Percentiles rank a stretch among this genome's conserved stretches.
Evolutionary conservation across 1,140 invertebrate species (phyloP).

Genomic region (Heliconius himera): DNA sequence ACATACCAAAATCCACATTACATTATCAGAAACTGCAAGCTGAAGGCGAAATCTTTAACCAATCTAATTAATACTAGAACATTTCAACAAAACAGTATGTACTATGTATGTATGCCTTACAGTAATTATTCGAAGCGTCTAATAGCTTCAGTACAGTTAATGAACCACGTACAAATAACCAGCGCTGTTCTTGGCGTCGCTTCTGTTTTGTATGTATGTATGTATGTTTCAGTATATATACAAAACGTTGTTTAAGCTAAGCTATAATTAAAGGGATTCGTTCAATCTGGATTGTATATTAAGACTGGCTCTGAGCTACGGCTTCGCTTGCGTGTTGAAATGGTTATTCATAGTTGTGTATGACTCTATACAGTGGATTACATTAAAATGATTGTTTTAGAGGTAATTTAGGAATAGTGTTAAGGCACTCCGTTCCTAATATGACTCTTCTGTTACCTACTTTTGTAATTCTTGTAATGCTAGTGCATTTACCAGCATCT

Average conservation of each 20-base stretch:
- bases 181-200: slow-evolving; percentile 1
- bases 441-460: too few relatives aligned
- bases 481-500: too few relatives aligned
- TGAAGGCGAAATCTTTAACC: slow-evolving; percentile 4
- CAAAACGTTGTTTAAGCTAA: neutral
- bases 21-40: neutral
- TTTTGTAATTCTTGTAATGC: too few relatives aligned
- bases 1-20: neutral
- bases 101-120: too few relatives aligned
- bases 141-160: neutral
- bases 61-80: neutral
- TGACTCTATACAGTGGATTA: too few relatives aligned
- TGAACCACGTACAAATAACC: slow-evolving; percentile 3
- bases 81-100: too few relatives aligned
- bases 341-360: too few relatives aligned
- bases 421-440: too few relatives aligned
- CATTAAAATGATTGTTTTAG: too few relatives aligned
- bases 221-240: neutral
- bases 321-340: too few relatives aligned
- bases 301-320: too few relatives aligned
- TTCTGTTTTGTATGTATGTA: neutral
- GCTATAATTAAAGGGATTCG: neutral
- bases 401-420: too few relatives aligned
- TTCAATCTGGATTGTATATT: neutral
- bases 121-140: neutral